Conservation (phyloP, 30 jellyfish, hydroid and myxozoan genomes). For the Aurelia aurita region DNA sequence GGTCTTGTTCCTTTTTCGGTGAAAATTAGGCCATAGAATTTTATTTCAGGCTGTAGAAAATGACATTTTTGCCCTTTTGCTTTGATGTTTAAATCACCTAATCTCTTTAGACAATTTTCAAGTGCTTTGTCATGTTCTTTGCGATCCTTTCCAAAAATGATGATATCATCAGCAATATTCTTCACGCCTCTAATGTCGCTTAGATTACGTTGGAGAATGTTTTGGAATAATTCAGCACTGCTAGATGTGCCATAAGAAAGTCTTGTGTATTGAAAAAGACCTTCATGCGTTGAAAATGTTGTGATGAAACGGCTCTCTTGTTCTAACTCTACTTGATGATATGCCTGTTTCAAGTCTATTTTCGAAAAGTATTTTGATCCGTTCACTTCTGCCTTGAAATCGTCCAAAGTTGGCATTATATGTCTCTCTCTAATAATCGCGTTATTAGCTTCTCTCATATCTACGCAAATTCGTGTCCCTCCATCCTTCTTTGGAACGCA, state of each 20-base stretch:
- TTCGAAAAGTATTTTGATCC: constrained; percentile 6
- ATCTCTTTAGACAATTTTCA: constrained; percentile 22
- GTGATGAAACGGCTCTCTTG: constrained; percentile 41
- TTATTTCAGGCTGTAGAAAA: constrained; percentile 21
- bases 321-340: constrained; percentile 8
- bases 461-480: too few species aligned
- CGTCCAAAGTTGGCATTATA: too few species aligned
- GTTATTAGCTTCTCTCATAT: too few species aligned
- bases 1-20: constrained; percentile 41
- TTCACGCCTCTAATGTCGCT: constrained; percentile 2
- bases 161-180: constrained; percentile 6
- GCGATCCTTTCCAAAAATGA: too few species aligned
- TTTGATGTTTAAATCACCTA: neutral
- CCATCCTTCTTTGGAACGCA: too few species aligned
- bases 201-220: constrained; percentile 7
- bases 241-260: constrained; percentile 45
- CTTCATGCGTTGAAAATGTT: constrained; percentile 23
- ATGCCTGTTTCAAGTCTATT: constrained; percentile 43
- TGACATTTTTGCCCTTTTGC: too few species aligned
- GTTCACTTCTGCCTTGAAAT: too few species aligned
- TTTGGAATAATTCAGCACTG: constrained; percentile 39
- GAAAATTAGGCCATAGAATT: constrained; percentile 48
- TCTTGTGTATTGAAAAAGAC: constrained; percentile 43
- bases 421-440: too few species aligned
- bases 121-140: constrained; percentile 38